Evolutionary conservation across 2,888 invertebrate genomes (phyloP), one percentile per base, ranked within the genome.

Genomic region (Ectropis crepuscularia): DNA sequence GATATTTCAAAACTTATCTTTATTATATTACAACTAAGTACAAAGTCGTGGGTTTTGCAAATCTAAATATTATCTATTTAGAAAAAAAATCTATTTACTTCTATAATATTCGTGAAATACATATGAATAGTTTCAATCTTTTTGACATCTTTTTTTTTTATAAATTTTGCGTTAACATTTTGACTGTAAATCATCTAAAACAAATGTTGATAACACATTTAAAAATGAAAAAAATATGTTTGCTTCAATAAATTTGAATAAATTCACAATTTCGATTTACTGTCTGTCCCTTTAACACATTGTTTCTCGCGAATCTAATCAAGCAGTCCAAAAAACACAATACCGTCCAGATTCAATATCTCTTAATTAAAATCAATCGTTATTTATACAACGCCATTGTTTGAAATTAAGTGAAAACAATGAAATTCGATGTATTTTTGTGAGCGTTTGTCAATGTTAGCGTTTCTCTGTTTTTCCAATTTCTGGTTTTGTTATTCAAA

Each of bases 341-440:
- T 84, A 75, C 83, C 67, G 74, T 28, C 74, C 79, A 74, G 80
- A 83, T 82, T 79, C 82, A 81, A 88, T 88, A 89, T 88, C 86
- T 87, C 81, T 88, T 88, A 89, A 89, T 89, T 89, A 86, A 89
- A 88, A 88, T 87, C 87, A 86, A 89, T 86, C 83, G 85, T 83
- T 84, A 80, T 80, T 79, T 82, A 68, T 79, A 76, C 78, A 80
- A 72, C 73, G 72, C 70, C 71, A 74, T 72, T 64, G 74, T 74
- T 74, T 64, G 76, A 74, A 78, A 55, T 59, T 51, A 53, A 65
- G 55, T 66, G 58, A 68, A 69, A 68, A 70, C 68, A 69, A 51
- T 55, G 39, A 48, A 46, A 57, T 65, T 62, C 63, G 65, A 66
- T 46, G 59, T 59, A 68, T 64, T 68, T 63, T 62, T 45, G 36